Percentiles rank a stretch among this genome's conserved stretches.
Evolutionary conservation across 2,888 invertebrate genomes (phyloP).

Genomic region (Ormyrus nitidulus): DNA sequence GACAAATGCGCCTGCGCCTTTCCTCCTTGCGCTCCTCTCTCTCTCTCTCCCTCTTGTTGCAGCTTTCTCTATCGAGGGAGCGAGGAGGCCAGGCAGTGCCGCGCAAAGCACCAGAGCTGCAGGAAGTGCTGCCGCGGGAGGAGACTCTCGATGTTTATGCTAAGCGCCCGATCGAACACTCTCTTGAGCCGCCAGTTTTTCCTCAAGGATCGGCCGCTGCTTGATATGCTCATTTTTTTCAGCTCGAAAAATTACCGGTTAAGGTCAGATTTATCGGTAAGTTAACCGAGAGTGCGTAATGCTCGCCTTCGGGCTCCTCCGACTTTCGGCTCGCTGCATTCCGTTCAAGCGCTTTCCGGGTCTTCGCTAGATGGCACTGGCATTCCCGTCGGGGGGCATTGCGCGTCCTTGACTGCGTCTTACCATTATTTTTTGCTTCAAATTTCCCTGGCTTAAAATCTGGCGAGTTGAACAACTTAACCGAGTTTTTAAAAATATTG

Average conservation of each 20-base stretch:
- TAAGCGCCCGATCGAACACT: too few relatives aligned
- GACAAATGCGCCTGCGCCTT: slow-evolving; percentile 68
- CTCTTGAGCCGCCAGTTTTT: too few relatives aligned
- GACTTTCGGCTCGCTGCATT: slow-evolving; percentile 22
- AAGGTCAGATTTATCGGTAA: slow-evolving; percentile 27
- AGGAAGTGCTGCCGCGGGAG: background rate
- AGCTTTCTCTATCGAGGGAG: background rate
- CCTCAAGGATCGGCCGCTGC: too few relatives aligned
- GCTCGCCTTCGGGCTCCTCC: slow-evolving; percentile 1
- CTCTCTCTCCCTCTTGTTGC: background rate
- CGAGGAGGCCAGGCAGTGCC: slow-evolving; percentile 13
- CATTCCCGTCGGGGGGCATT: background rate
- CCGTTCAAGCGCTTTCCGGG: slow-evolving; percentile 16
- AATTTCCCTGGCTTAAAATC: too few relatives aligned
- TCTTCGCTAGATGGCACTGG: slow-evolving; percentile 52
- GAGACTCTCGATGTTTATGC: too few relatives aligned
- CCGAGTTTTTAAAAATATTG: too few relatives aligned
- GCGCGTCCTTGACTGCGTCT: background rate
- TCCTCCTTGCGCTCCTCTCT: slow-evolving; percentile 17
- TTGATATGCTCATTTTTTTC: too few relatives aligned
- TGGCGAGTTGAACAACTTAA: too few relatives aligned
- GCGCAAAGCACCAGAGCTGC: slow-evolving; percentile 3
- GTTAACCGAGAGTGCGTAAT: background rate
- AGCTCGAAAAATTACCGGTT: background rate
- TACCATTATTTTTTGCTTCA: too few relatives aligned